Evolutionary conservation across 2,888 invertebrate genomes (phyloP).

Genomic region (Ryuthela nishihirai): DNA sequence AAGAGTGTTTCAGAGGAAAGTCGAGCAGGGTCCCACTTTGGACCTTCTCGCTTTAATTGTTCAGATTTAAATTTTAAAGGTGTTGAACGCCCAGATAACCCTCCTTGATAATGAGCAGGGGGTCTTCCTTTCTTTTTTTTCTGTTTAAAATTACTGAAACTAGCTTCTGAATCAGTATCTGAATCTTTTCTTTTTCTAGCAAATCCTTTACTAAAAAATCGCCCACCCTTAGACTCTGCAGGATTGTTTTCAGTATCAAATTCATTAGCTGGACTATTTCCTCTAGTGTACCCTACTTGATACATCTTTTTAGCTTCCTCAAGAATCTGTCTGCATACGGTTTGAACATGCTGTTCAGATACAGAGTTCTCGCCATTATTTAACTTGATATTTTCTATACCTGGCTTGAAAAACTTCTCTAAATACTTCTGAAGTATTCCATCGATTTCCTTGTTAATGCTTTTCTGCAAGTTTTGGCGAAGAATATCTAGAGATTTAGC

Average conservation of each 20-base stretch:
- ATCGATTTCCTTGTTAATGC: slow-evolving; percentile 73
- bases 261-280: slow-evolving; percentile 41
- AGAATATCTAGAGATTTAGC: slow-evolving; percentile 70
- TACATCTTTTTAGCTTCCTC: slow-evolving; percentile 69
- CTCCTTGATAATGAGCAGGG: slow-evolving; percentile 43
- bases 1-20: slow-evolving; percentile 68
- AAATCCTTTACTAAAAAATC: slow-evolving; percentile 55
- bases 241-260: slow-evolving; percentile 39
- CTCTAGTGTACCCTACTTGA: slow-evolving; percentile 45
- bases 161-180: slow-evolving; percentile 41
- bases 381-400: slow-evolving; percentile 68
- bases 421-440: slow-evolving; percentile 71
- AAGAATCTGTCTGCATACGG: slow-evolving; percentile 70
- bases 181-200: slow-evolving; percentile 62
- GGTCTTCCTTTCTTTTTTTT: slow-evolving; percentile 61
- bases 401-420: slow-evolving; percentile 75
- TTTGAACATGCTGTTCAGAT: slow-evolving; percentile 65
- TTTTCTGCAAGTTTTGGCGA: slow-evolving; percentile 69
- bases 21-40: slow-evolving; percentile 68
- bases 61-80: slow-evolving; percentile 47
- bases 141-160: slow-evolving; percentile 49
- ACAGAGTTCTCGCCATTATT: slow-evolving; percentile 72
- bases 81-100: slow-evolving; percentile 43
- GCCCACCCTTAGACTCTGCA: slow-evolving; percentile 2
- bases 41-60: slow-evolving; percentile 49